Conservation (phyloP, 2,888 invertebrate genomes). For the Gasteruption jaculator region DNA sequence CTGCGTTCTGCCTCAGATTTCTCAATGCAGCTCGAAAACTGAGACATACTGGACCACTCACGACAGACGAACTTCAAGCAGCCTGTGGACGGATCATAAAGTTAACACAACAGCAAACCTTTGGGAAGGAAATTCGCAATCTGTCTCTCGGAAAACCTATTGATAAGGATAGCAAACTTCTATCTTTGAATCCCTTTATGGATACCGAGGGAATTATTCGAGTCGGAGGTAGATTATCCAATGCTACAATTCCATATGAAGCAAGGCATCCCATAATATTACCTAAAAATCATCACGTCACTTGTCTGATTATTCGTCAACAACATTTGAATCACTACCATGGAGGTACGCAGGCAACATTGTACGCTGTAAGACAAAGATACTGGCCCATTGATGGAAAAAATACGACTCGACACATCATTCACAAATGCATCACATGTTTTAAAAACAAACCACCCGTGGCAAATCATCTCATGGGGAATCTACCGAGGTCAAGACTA, state of each 20-base stretch:
- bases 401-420: conserved; percentile 18
- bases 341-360: conserved; percentile 27
- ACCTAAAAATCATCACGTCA: conserved; percentile 26
- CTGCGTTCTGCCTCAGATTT: background rate
- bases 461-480: conserved; percentile 26
- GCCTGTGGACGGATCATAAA: background rate
- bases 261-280: conserved; percentile 30
- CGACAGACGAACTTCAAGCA: background rate
- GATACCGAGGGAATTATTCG: conserved; percentile 24
- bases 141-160: background rate
- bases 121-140: too few species aligned
- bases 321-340: conserved; percentile 25
- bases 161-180: too few species aligned
- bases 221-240: conserved; percentile 30
- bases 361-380: conserved; percentile 19
- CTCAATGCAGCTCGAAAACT: too few species aligned
- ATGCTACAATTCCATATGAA: conserved; percentile 20
- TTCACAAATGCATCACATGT: conserved; percentile 16
- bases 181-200: conserved; percentile 27
- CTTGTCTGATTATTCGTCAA: conserved; percentile 28
- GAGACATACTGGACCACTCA: background rate
- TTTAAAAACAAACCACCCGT: conserved; percentile 4
- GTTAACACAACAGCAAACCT: background rate
- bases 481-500: conserved; percentile 28
- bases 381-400: conserved; percentile 29